These are phyloP conservation scores for Parasteatoda tepidariorum DNA, from an alignment of 1,140 invertebrate species.

Conservation along the genomic window DNA sequence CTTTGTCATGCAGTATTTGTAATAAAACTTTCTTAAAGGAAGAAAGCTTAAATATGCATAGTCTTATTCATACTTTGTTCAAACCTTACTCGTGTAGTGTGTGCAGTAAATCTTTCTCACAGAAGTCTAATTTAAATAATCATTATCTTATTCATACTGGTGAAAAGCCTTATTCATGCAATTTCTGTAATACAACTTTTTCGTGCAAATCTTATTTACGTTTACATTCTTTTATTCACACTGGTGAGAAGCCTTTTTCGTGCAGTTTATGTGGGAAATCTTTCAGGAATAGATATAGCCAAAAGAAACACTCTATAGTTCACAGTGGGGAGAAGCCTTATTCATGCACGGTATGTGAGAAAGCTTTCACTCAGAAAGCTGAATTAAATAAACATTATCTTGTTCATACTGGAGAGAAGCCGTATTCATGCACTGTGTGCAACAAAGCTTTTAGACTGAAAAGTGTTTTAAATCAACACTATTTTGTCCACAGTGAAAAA, in stretches of 20 bases:
- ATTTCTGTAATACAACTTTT: not conserved
- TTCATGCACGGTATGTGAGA: not conserved
- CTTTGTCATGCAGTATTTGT: too few relatives aligned
- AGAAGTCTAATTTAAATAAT: not conserved
- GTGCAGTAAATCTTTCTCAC: not conserved
- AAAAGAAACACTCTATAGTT: not conserved
- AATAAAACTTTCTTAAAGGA: too few relatives aligned
- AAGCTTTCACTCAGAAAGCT: not conserved
- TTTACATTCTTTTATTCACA: too few relatives aligned
- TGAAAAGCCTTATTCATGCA: not conserved
- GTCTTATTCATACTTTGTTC: too few relatives aligned
- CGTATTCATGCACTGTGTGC: not conserved
- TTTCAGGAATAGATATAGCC: not conserved
- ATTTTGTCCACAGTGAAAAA: not conserved
- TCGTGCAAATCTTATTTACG: not conserved
- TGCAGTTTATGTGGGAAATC: not conserved
- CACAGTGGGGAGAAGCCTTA: not conserved
- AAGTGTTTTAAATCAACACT: not conserved
- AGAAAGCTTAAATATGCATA: too few relatives aligned
- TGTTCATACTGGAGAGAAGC: not conserved
- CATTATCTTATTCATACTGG: not conserved
- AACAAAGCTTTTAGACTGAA: not conserved
- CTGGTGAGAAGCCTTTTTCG: not conserved
- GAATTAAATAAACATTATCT: not conserved
- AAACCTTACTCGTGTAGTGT: not conserved